phyloP scores from a whole-genome alignment of 2,113 vertebrate genomes.

The Poecile atricapillus region DNA sequence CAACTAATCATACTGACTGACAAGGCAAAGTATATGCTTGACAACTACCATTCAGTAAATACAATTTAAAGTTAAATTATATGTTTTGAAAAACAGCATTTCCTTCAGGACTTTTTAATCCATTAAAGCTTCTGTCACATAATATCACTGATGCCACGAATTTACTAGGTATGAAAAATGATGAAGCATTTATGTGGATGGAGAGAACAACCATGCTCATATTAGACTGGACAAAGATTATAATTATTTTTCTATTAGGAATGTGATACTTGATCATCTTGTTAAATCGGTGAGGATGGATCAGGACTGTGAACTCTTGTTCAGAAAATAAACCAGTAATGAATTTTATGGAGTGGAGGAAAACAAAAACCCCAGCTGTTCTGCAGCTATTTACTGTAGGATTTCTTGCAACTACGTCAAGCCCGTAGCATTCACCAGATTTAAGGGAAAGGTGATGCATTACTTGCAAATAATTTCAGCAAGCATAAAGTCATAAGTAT shows the following conservation, averaged over 20 bases:
- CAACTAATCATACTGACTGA: constrained; percentile 29
- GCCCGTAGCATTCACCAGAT: fast-evolving
- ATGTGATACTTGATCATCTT: background rate
- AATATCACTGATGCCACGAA: background rate
- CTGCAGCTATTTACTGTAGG: background rate
- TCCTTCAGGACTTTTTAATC: constrained; percentile 27
- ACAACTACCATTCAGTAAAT: constrained; percentile 29
- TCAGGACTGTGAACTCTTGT: background rate
- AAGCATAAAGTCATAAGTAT: background rate
- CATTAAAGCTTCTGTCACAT: constrained; percentile 8
- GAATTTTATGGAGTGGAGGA: background rate
- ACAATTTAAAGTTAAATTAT: constrained; percentile 4
- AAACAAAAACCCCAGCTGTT: background rate
- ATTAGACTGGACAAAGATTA: background rate
- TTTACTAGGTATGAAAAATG: background rate
- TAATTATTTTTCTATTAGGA: background rate
- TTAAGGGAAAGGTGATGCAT: background rate
- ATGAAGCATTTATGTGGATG: background rate
- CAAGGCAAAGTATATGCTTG: background rate
- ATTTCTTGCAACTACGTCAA: background rate
- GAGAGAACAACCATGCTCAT: background rate
- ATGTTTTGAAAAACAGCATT: constrained; percentile 5
- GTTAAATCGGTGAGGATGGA: background rate
- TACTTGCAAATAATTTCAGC: background rate
- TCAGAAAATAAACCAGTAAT: background rate